phyloP scores from a whole-genome alignment of 2,797 vertebrate genomes.

The Diplodus sargus region DNA sequence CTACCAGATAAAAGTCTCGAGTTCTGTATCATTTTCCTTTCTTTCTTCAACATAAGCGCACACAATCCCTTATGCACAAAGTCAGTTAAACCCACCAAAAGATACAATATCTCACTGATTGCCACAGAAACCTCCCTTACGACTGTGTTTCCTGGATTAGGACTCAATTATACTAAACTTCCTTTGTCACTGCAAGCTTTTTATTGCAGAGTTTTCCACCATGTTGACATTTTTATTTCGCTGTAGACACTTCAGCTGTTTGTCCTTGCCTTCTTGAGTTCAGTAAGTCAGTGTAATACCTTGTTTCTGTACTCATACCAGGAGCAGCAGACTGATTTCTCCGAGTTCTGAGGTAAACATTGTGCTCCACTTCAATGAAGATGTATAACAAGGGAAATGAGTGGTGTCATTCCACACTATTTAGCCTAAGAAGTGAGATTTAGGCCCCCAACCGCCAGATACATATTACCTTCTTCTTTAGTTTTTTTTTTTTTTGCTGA shows the following conservation, averaged over 20 bases:
- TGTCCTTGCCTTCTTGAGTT: conserved; percentile 1
- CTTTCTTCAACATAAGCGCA: neutral
- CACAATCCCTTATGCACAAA: neutral
- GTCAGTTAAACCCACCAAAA: neutral
- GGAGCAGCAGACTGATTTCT: neutral
- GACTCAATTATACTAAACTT: conserved; percentile 9
- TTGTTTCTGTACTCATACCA: neutral
- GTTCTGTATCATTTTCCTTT: neutral
- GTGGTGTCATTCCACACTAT: conserved; percentile 5
- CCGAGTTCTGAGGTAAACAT: neutral
- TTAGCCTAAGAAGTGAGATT: neutral
- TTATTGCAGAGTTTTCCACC: conserved; percentile 1
- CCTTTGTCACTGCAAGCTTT: conserved; percentile 15
- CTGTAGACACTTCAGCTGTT: neutral
- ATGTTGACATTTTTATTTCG: conserved; percentile 19
- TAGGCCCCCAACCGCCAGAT: neutral
- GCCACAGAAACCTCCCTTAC: neutral
- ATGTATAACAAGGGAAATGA: conserved; percentile 10
- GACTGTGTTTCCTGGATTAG: conserved; percentile 28
- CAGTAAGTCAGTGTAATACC: neutral
- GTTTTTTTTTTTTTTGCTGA: no score
- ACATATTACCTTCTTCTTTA: no score
- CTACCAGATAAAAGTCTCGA: neutral
- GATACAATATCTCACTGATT: neutral
- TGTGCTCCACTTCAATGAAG: neutral